These are phyloP conservation scores for Neuroscelio doddi DNA, from an alignment of 2,888 invertebrate genomes.

Conservation along the genomic window DNA sequence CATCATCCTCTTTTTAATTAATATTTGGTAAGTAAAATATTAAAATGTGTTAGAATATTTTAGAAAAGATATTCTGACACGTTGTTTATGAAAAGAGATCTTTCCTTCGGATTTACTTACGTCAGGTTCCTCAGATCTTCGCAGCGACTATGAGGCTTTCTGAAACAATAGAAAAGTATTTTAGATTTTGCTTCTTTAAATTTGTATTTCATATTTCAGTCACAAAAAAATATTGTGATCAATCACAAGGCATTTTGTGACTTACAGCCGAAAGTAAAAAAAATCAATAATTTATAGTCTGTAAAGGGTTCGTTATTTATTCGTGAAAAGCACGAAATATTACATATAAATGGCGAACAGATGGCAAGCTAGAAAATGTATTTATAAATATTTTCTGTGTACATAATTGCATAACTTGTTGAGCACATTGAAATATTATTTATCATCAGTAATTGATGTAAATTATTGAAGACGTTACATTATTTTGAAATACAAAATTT, in stretches of 20 bases:
- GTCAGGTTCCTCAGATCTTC: constrained; percentile 17
- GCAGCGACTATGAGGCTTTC: constrained; percentile 22
- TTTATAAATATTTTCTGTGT: background rate
- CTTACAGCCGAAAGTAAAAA: constrained; percentile 5
- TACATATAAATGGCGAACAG: constrained; percentile 32
- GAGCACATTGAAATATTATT: too few relatives aligned
- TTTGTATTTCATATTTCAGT: constrained; percentile 4
- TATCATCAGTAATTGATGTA: too few relatives aligned
- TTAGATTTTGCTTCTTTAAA: constrained; percentile 11
- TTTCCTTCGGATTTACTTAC: constrained; percentile 31
- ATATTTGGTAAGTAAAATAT: too few relatives aligned
- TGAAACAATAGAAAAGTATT: constrained; percentile 23
- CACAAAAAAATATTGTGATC: constrained; percentile 24
- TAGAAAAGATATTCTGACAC: too few relatives aligned
- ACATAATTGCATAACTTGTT: too few relatives aligned
- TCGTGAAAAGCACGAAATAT: constrained; percentile 8
- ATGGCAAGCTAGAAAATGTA: constrained; percentile 16
- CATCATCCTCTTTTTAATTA: too few relatives aligned
- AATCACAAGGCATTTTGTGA: constrained; percentile 10
- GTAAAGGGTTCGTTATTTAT: constrained; percentile 6
- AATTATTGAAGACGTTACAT: too few relatives aligned
- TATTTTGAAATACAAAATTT: too few relatives aligned
- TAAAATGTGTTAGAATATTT: too few relatives aligned
- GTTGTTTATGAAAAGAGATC: too few relatives aligned
- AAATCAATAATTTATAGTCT: constrained; percentile 3